Conservation (phyloP, 2,113 vertebrate species). For the Zapornia atra region DNA sequence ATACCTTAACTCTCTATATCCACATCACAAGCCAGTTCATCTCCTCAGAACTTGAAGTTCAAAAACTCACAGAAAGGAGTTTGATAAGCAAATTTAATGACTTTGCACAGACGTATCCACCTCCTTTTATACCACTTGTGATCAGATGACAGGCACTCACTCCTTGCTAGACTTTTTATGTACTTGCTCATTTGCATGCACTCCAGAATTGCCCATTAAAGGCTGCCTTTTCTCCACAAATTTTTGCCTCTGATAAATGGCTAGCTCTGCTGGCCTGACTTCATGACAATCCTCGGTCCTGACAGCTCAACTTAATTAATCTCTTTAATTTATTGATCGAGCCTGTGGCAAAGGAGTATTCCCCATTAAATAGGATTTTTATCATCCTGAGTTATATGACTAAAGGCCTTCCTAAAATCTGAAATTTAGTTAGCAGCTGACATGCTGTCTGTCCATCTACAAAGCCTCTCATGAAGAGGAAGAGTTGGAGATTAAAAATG, state of each 20-base stretch:
- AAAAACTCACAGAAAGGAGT: slow-evolving; percentile 9
- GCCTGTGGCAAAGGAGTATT: slow-evolving; percentile 64
- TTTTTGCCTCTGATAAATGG: slow-evolving; percentile 70
- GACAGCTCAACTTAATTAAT: slow-evolving; percentile 79
- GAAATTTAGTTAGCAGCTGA: slow-evolving; percentile 74
- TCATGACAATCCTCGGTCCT: slow-evolving; percentile 67
- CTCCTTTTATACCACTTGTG: slow-evolving; percentile 37
- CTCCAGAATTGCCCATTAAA: slow-evolving; percentile 64
- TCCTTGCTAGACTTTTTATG: slow-evolving; percentile 22
- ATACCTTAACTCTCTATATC: neutral
- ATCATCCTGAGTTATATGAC: slow-evolving; percentile 71
- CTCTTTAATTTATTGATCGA: slow-evolving; percentile 80
- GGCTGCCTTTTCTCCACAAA: slow-evolving; percentile 49
- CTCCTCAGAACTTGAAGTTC: slow-evolving; percentile 6
- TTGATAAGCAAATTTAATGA: slow-evolving; percentile 34
- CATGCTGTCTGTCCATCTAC: slow-evolving; percentile 62
- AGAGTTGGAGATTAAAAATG: slow-evolving; percentile 58
- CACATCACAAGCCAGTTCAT: slow-evolving; percentile 28
- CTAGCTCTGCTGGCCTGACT: slow-evolving; percentile 21
- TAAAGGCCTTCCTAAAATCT: slow-evolving; percentile 72
- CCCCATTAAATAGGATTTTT: slow-evolving; percentile 71
- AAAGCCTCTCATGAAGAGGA: slow-evolving; percentile 46
- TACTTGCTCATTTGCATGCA: slow-evolving; percentile 66
- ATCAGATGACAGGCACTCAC: slow-evolving; percentile 16
- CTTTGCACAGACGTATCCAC: neutral